Conservation (phyloP, 2,888 invertebrate species). For the Tenthredo livida region DNA sequence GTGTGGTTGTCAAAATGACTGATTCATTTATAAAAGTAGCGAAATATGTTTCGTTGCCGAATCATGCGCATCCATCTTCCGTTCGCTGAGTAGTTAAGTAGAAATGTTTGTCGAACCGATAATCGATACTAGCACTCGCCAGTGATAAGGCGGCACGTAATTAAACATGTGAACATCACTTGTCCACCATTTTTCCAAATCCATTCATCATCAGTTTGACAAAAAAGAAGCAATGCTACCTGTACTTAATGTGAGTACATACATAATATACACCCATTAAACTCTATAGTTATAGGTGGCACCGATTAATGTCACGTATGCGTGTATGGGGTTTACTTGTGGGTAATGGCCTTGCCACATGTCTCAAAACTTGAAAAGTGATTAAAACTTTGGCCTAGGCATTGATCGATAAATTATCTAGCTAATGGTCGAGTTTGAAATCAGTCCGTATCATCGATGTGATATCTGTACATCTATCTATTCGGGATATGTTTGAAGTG, state of each 20-base stretch:
- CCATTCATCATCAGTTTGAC: neutral
- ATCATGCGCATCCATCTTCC: conserved; percentile 45
- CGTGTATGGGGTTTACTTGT: neutral
- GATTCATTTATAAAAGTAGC: conserved; percentile 35
- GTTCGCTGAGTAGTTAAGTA: conserved; percentile 2
- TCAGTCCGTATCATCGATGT: neutral
- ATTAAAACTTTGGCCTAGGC: neutral
- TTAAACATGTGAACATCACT: conserved; percentile 16
- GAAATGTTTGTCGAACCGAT: conserved; percentile 44
- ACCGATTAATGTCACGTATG: neutral
- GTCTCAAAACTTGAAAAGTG: neutral
- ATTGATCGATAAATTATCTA: neutral
- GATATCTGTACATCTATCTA: neutral
- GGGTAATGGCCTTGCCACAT: neutral
- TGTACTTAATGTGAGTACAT: neutral
- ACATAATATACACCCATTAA: neutral
- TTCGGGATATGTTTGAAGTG: neutral
- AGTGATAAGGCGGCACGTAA: neutral
- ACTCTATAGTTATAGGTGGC: neutral
- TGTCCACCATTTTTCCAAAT: neutral
- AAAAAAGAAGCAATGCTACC: neutral
- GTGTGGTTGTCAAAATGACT: conserved; percentile 11
- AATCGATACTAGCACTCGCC: conserved; percentile 26
- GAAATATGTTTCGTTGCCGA: conserved; percentile 40
- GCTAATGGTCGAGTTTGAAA: neutral